Evolutionary conservation across 1,140 invertebrate species (phyloP).

Genomic region (Hyposmocoma kahamanoa): DNA sequence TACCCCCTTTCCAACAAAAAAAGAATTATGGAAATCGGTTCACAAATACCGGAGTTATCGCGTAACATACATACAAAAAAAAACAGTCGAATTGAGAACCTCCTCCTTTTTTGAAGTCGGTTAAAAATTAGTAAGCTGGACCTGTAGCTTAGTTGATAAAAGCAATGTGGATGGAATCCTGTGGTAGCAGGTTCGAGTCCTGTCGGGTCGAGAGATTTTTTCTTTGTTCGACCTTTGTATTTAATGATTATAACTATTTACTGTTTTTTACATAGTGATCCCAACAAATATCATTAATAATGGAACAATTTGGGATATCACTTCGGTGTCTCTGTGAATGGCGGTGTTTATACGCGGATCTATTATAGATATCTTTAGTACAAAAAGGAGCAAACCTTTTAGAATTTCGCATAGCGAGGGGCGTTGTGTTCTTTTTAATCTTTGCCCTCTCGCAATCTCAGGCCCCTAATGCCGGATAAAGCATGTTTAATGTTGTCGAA

Average conservation of each 20-base stretch:
- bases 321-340: neutral
- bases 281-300: neutral
- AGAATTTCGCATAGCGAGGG: conserved; percentile 4
- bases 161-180: no score
- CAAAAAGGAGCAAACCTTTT: conserved; percentile 1
- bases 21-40: no score
- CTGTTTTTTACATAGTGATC: neutral
- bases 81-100: no score
- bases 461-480: neutral
- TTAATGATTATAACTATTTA: neutral
- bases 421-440: conserved; percentile 21
- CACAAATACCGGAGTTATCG: no score
- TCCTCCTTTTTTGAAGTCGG: no score
- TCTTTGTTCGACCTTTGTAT: no score
- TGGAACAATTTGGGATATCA: neutral
- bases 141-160: no score
- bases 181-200: no score
- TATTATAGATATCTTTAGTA: neutral
- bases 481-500: neutral
- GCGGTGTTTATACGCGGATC: neutral
- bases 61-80: no score
- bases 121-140: no score
- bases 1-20: no score
- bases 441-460: conserved; percentile 15
- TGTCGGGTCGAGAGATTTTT: no score